Percentiles rank a stretch among this genome's conserved stretches.
These are phyloP conservation scores for Podargus strigoides DNA, from an alignment of 2,797 vertebrate genomes.

Conservation along the genomic window DNA sequence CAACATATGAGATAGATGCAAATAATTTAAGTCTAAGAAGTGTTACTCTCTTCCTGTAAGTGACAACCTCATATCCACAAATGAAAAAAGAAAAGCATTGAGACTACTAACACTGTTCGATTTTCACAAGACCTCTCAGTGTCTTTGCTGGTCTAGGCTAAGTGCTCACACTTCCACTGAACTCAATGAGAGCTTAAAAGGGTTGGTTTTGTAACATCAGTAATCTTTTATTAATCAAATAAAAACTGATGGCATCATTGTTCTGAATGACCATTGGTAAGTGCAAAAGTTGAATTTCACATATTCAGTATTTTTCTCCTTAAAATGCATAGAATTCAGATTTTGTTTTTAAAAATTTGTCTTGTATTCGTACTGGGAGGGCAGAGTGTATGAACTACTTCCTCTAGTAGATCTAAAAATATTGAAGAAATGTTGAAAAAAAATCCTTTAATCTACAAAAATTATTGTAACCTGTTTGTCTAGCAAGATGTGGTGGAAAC, in stretches of 20 bases:
- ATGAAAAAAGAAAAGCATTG: neutral
- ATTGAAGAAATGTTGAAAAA: neutral
- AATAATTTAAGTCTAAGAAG: neutral
- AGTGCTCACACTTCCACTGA: neutral
- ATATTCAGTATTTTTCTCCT: neutral
- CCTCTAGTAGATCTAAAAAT: neutral
- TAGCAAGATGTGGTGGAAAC: neutral
- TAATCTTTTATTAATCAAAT: neutral
- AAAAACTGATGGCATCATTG: neutral
- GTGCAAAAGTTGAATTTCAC: neutral
- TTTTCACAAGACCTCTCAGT: neutral
- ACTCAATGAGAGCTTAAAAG: neutral
- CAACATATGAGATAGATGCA: neutral
- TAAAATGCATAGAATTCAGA: neutral
- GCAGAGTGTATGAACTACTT: neutral
- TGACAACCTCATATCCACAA: neutral
- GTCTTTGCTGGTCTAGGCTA: neutral
- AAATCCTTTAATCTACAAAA: neutral
- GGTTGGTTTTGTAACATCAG: neutral
- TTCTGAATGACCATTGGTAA: neutral
- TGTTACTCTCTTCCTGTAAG: neutral
- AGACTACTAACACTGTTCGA: fast-evolving
- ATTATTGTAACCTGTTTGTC: neutral
- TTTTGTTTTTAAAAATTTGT: neutral
- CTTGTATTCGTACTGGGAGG: neutral